Evolutionary conservation across 2,113 vertebrate species (phyloP).

Genomic region (Cervus canadensis): DNA sequence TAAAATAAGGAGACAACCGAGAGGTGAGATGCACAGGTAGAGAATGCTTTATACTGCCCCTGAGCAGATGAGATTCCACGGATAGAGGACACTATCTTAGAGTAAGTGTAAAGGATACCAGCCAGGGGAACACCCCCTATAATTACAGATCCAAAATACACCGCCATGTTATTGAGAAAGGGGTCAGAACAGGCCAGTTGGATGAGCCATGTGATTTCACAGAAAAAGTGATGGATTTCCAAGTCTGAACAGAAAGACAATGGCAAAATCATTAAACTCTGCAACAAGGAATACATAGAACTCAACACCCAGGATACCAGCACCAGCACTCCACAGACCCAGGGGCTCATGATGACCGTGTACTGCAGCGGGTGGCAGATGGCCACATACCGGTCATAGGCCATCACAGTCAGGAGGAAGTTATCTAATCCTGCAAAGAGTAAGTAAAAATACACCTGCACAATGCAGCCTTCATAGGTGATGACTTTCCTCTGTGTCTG

Average conservation of each 20-base stretch:
- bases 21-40: background rate
- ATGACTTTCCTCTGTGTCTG: background rate
- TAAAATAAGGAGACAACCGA: background rate
- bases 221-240: background rate
- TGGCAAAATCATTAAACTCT: background rate
- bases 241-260: slow-evolving; percentile 3
- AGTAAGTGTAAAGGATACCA: background rate
- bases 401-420: background rate
- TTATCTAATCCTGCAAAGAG: background rate
- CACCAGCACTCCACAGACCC: background rate
- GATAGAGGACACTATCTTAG: background rate
- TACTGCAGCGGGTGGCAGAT: slow-evolving; percentile 13
- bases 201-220: slow-evolving; percentile 20
- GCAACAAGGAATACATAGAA: background rate
- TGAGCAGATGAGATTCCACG: background rate
- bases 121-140: background rate
- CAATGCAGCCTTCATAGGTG: background rate
- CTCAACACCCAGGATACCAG: background rate
- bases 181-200: slow-evolving; percentile 40
- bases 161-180: background rate
- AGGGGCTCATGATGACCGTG: background rate
- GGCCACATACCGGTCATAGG: slow-evolving; percentile 20
- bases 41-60: background rate
- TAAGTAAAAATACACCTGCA: background rate
- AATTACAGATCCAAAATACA: background rate